These are phyloP conservation scores for Flexamia atlantica DNA, from an alignment of 2,888 invertebrate species.

Conservation along the genomic window DNA sequence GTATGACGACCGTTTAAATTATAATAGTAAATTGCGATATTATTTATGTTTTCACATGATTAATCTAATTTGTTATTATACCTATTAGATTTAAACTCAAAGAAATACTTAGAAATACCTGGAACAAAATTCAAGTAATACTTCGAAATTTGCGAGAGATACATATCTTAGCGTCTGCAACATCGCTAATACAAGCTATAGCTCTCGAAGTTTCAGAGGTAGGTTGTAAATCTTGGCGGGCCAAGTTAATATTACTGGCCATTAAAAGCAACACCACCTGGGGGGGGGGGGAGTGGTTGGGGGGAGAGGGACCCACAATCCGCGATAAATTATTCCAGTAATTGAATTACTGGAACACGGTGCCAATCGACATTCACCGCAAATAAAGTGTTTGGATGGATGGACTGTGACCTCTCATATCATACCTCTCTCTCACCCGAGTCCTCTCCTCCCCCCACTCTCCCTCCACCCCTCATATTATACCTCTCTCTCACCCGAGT, in stretches of 20 bases:
- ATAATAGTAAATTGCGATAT: too few relatives aligned
- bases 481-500: too few relatives aligned
- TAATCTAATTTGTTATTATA: too few relatives aligned
- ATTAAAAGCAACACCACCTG: constrained; percentile 9
- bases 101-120: too few relatives aligned
- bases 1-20: too few relatives aligned
- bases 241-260: constrained; percentile 11
- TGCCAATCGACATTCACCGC: constrained; percentile 41
- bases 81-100: too few relatives aligned
- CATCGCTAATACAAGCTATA: background rate
- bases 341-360: constrained; percentile 33
- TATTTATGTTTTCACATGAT: too few relatives aligned
- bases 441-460: background rate
- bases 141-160: too few relatives aligned
- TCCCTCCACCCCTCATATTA: background rate
- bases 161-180: background rate
- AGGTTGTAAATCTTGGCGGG: too few relatives aligned
- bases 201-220: background rate
- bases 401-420: background rate
- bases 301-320: constrained; percentile 24
- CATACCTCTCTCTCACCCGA: background rate
- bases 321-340: constrained; percentile 42
- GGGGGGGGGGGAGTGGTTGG: background rate
- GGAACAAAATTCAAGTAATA: too few relatives aligned
- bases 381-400: constrained; percentile 31